Evolutionary conservation across 2,113 vertebrate species (phyloP).

Genomic region (Forbesichthys agassizii): DNA sequence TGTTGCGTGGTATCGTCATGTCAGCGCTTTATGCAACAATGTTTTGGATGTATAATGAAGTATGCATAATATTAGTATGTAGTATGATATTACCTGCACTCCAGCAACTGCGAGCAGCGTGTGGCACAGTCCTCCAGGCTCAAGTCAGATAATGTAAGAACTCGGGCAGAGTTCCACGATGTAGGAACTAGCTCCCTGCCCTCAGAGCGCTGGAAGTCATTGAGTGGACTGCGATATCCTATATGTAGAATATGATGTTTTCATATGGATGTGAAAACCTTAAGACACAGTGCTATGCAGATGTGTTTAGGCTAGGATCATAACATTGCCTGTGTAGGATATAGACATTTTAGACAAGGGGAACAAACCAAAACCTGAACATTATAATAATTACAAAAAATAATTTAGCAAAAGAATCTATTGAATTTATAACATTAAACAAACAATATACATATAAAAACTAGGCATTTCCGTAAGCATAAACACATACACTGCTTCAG

Average conservation of each 20-base stretch:
- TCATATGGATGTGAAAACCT: too few relatives aligned
- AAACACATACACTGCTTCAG: too few relatives aligned
- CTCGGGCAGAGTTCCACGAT: conserved; percentile 32
- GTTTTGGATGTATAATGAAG: background rate
- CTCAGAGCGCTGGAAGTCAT: conserved; percentile 90
- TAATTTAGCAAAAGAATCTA: too few relatives aligned
- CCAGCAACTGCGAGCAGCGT: conserved; percentile 75
- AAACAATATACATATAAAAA: too few relatives aligned
- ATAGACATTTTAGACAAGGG: too few relatives aligned
- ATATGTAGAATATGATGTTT: background rate
- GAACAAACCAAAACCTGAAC: too few relatives aligned
- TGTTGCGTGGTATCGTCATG: conserved; percentile 8
- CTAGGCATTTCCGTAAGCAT: too few relatives aligned
- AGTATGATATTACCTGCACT: conserved; percentile 83
- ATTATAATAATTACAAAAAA: too few relatives aligned
- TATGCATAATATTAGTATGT: background rate
- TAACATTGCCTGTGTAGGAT: conserved; percentile 3
- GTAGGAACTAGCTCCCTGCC: conserved; percentile 80
- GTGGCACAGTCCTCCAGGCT: conserved; percentile 84
- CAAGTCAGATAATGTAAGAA: conserved; percentile 46
- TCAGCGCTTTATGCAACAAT: background rate
- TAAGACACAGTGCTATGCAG: too few relatives aligned
- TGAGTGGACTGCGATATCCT: conserved; percentile 87
- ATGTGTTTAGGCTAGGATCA: background rate
- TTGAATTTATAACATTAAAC: too few relatives aligned